Evolutionary conservation across 2,797 vertebrate genomes (phyloP), one percentile per base, ranked within the genome.

Genomic region (Hapalemur alaotrensis): DNA sequence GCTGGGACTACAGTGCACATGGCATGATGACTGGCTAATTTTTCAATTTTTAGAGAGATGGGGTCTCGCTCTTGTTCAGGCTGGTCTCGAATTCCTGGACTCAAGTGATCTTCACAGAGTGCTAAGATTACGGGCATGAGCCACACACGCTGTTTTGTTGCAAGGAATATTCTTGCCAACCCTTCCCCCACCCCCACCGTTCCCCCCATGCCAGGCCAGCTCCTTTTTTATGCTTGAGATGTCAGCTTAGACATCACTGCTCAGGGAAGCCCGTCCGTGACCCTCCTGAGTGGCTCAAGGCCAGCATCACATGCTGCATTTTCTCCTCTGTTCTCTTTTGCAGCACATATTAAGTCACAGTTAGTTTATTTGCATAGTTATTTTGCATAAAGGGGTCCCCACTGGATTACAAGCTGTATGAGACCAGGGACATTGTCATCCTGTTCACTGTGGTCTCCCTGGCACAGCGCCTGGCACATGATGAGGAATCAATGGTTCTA

Each of bases 121-220:
- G 25, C 57, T 59, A 28, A 59, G 25, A 59, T 59, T 28, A 59
- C 12, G 28, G 57, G 57, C 25, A 8, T 59, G 57, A 59, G 57
- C 57, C 57, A 7, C 14, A 32, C 63, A 15, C 3, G 14, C 67
- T 54, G 41, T 46, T 69, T 11, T 52, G 20, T 84, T 38, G 15
- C 30, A 59, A 59, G 30, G 5, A 65, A 41, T 61, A n/a, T 41
- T 75, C 48, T 35, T 67, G 25, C 38, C 30, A 89, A 22, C 8
- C 10, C 20, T 57, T 14, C 5, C 18, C 15, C 23, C 7, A 10
- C 0, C 8, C 23, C 4, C 23, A 23, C 10, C 8, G 3, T 2
- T 28, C 5, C 41, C 63, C 12, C 23, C 1, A 2, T 4, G 14
- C 63, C 11, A 46, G 41, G 50, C 35, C 59, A 38, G 30, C 63